Base-by-base conservation (phyloP, 2,888 invertebrate genomes). In the Pherbina coryleti region DNA sequence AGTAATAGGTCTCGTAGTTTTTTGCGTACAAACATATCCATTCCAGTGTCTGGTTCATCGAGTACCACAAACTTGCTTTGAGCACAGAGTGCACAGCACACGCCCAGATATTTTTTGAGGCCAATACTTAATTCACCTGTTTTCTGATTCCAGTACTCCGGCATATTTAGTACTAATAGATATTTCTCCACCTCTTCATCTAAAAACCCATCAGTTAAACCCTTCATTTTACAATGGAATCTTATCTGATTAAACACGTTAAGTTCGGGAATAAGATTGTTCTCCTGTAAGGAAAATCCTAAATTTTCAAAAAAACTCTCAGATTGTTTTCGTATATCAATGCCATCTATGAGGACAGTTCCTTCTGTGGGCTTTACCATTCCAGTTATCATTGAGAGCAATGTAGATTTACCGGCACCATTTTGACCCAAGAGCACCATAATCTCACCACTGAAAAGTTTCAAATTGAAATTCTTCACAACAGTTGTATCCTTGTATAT, bases 361-460 rank as follows among this genome's bases (percentile, higher is more conserved):
- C 96, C 96, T 44, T 91, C 90, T 0, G 92, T 92, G 2, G 93
- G 92, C 37, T 92, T 91, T 78, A 93, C 89, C 85, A 94, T 92
- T n/a, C 94, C 97, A 75, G 96, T 96, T 51, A 97, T 90, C 93
- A 97, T 96, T 0, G 95, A 95, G 91, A 98, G 95, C 7, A 97
- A 95, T 0, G 97, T 97, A 2, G 96, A 96, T 91, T 97, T 97
- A 14, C 97, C 97, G 74, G 97, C 96, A 0, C 86, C 88, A 77
- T 88, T 88, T 79, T 95, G 94, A 0, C 95, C 95, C 73, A 96
- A 90, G 7, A 95, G 87, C 2, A 95, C 95, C 93, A 86, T 85
- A 1, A 87, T 85, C 76, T 86, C 86, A 66, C 92, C 92, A 0
- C 94, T 95, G 83, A 94, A 97, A 91, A 97, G 94, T 83, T 95